Base-by-base conservation (phyloP, 2,888 invertebrate genomes). In the Drosophila kanekoi region DNA sequence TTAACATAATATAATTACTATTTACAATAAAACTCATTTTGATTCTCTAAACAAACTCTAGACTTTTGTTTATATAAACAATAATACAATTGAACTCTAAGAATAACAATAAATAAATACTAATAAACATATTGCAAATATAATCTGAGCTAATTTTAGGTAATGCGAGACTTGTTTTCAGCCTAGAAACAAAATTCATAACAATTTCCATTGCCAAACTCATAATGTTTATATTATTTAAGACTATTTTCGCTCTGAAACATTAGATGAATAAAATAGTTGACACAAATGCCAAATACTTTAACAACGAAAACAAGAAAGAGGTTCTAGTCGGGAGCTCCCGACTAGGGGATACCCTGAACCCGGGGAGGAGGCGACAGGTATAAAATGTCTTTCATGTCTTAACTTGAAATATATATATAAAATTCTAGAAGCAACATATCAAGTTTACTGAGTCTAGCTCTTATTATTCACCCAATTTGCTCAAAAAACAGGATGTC, bases 251-350 rank as follows among this genome's bases (percentile, higher is more conserved):
- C 28, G 8, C 28, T 28, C 28, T 8, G 8, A 28, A 28, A 43
- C 33, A 43, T 10, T 41, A n/a, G 33, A 23, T 33, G n/a, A 49
- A 52, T 16, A 18, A 38, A 16, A 44, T 33, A 8, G 32, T 32
- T 32, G n/a, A 10, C 6, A 28, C 4, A 41, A 41, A 13, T 40
- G 43, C 37, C 16, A 71, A 63, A 58, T 44, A 71, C 32, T 63
- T 65, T 11, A 43, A 28, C 11, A 62, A 52, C 2, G 2, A 18
- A 18, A 18, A n/a, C n/a, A n/a, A n/a, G n/a, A n/a, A n/a, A n/a
- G n/a, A n/a, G n/a, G n/a, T n/a, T n/a, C n/a, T n/a, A n/a, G n/a
- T n/a, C n/a, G n/a, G n/a, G n/a, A n/a, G n/a, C n/a, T n/a, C n/a
- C n/a, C n/a, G n/a, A n/a, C n/a, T n/a, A n/a, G n/a, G n/a, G n/a